phyloP scores from a whole-genome alignment of 2,888 invertebrate species.

The Harpalus rubripes region DNA sequence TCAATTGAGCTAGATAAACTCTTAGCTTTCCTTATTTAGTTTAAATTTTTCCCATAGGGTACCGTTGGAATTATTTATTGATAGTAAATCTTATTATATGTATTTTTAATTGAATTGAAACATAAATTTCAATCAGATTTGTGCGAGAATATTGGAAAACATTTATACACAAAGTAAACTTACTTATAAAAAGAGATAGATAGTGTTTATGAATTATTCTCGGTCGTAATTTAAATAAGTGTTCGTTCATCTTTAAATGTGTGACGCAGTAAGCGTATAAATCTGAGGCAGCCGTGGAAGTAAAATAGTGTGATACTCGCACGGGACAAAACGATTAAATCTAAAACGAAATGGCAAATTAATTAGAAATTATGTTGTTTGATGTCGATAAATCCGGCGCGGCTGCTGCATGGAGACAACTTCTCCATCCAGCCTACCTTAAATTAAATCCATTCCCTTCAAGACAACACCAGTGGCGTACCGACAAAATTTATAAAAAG shows the following conservation, averaged over 20 bases:
- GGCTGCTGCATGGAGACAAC: conserved; percentile 40
- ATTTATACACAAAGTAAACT: too few relatives aligned
- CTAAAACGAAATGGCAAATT: conserved; percentile 62
- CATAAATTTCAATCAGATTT: not conserved
- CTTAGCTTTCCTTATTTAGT: not conserved
- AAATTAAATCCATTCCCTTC: conserved; percentile 28
- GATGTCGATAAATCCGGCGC: conserved; percentile 50
- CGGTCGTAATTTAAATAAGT: conserved; percentile 1
- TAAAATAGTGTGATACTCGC: conserved; percentile 53
- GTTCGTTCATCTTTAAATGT: not conserved
- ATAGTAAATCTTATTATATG: not conserved
- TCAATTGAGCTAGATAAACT: not conserved
- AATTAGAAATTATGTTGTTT: conserved; percentile 62
- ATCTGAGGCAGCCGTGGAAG: conserved; percentile 42
- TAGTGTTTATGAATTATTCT: not conserved
- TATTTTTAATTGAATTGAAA: not conserved
- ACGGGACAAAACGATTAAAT: conserved; percentile 60
- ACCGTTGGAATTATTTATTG: not conserved
- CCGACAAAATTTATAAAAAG: not conserved
- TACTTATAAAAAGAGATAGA: not conserved
- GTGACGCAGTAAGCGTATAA: conserved; percentile 22
- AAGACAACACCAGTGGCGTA: conserved; percentile 11
- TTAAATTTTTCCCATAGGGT: not conserved
- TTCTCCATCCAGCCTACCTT: conserved; percentile 24
- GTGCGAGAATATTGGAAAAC: too few relatives aligned